A percentile compares a stretch with the other conserved stretches of the same genome.
phyloP scores from a whole-genome alignment of 2,113 vertebrate genomes.

The Megaceryle maxima region DNA sequence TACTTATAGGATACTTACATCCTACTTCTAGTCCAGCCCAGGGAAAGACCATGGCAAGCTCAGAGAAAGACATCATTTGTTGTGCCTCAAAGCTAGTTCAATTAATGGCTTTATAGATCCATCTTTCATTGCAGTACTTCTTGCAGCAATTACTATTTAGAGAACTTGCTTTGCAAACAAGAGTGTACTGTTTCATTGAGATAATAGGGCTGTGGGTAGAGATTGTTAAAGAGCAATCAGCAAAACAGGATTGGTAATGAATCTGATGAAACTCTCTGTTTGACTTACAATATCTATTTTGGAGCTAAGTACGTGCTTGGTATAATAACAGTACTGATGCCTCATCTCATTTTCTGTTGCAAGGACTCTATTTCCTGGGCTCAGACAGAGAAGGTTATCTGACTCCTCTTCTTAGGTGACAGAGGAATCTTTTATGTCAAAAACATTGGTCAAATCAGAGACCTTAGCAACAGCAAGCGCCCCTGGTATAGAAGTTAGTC shows the following conservation, averaged over 20 bases:
- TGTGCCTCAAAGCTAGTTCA: constrained; percentile 37
- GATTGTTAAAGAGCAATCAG: constrained; percentile 65
- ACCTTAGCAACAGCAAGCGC: not conserved
- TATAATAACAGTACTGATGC: constrained; percentile 26
- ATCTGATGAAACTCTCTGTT: constrained; percentile 63
- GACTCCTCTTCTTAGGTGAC: not conserved
- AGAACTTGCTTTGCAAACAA: constrained; percentile 65
- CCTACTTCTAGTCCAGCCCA: not conserved
- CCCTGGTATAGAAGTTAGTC: not conserved
- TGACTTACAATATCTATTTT: constrained; percentile 61
- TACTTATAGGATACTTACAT: not conserved
- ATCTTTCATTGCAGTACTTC: constrained; percentile 18
- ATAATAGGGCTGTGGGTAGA: constrained; percentile 58
- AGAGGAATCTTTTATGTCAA: not conserved
- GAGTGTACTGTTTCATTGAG: constrained; percentile 52
- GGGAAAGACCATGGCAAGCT: not conserved
- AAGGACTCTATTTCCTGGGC: not conserved
- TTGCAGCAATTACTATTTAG: constrained; percentile 42
- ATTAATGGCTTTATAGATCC: constrained; percentile 36
- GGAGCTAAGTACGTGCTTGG: constrained; percentile 43
- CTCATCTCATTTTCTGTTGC: constrained; percentile 31
- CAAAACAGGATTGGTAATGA: constrained; percentile 64
- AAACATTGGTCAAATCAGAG: not conserved
- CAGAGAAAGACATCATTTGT: not conserved
- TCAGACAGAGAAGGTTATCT: not conserved